Percentiles rank a stretch among this genome's conserved stretches.
Evolutionary conservation across 2,888 invertebrate genomes (phyloP).

Genomic region (Volucella bombylans): DNA sequence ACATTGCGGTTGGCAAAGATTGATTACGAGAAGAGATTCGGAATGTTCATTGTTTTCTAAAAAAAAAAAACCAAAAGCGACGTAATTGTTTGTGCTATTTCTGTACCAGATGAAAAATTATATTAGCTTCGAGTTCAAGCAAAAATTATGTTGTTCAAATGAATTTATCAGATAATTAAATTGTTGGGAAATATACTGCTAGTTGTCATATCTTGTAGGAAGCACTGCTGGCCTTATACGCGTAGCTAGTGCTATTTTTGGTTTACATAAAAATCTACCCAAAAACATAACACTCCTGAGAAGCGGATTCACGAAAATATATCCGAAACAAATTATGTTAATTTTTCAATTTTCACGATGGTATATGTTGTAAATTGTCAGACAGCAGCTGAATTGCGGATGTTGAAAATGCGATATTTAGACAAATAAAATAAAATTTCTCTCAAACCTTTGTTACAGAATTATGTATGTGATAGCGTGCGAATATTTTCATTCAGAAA

Average conservation of each 20-base stretch:
- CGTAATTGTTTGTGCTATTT: constrained; percentile 27
- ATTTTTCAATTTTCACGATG: too few relatives aligned
- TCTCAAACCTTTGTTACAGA: too few relatives aligned
- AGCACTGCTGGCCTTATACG: constrained; percentile 7
- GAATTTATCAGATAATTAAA: constrained; percentile 12
- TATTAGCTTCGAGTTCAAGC: not conserved
- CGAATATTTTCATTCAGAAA: too few relatives aligned
- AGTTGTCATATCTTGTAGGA: too few relatives aligned
- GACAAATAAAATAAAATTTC: too few relatives aligned
- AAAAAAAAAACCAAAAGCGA: constrained; percentile 7
- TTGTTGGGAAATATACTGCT: not conserved
- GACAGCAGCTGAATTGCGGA: too few relatives aligned
- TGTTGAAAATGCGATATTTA: too few relatives aligned
- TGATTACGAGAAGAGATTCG: not conserved
- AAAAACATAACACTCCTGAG: not conserved
- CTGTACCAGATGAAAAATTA: constrained; percentile 12
- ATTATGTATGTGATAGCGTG: too few relatives aligned
- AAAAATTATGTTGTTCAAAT: constrained; percentile 9
- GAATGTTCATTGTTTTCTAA: constrained; percentile 18
- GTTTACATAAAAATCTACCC: too few relatives aligned
- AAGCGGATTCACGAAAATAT: not conserved
- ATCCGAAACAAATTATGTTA: too few relatives aligned
- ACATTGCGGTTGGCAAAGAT: constrained; percentile 2
- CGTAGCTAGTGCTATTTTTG: constrained; percentile 25
- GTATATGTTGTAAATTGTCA: too few relatives aligned